Evolutionary conservation across 2,888 invertebrate species (phyloP).

Genomic region (Tetragnatha montana): DNA sequence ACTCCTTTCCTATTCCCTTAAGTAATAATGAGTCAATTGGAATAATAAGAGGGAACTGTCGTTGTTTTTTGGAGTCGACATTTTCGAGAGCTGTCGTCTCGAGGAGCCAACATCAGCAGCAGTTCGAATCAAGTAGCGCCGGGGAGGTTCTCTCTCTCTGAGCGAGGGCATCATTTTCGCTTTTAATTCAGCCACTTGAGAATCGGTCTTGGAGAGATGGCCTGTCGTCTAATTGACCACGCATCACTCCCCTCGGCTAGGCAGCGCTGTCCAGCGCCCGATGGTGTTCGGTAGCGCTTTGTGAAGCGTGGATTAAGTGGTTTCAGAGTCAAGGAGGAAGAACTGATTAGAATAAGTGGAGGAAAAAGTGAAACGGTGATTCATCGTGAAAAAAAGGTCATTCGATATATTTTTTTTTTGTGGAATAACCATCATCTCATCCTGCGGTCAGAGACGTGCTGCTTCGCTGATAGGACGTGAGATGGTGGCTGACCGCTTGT

Average conservation of each 20-base stretch:
- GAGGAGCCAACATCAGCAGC: no score
- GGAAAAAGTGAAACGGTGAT: conserved; percentile 47
- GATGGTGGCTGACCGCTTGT: no score
- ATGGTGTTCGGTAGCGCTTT: conserved; percentile 45
- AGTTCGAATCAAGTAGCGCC: no score
- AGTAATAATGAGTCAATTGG: no score
- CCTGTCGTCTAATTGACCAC: conserved; percentile 29
- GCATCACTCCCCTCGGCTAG: conserved; percentile 38
- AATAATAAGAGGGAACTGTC: no score
- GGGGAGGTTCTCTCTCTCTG: no score
- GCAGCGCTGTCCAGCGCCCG: conserved; percentile 26
- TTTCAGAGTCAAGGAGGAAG: conserved; percentile 47
- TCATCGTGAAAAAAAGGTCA: conserved; percentile 41
- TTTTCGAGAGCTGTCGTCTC: no score
- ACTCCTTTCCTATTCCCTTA: no score
- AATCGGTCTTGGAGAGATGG: not conserved
- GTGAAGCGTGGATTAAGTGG: conserved; percentile 44
- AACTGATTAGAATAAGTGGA: conserved; percentile 50
- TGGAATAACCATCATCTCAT: conserved; percentile 18
- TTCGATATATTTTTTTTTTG: conserved; percentile 26
- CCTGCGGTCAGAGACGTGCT: not conserved
- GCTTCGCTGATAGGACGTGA: no score
- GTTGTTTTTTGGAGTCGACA: no score
- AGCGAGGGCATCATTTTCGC: conserved; percentile 6
- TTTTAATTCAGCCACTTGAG: not conserved